A percentile compares a stretch with the other conserved stretches of the same genome.
These are phyloP conservation scores for Apantesis nais DNA, from an alignment of 2,888 invertebrate species.

Conservation along the genomic window DNA sequence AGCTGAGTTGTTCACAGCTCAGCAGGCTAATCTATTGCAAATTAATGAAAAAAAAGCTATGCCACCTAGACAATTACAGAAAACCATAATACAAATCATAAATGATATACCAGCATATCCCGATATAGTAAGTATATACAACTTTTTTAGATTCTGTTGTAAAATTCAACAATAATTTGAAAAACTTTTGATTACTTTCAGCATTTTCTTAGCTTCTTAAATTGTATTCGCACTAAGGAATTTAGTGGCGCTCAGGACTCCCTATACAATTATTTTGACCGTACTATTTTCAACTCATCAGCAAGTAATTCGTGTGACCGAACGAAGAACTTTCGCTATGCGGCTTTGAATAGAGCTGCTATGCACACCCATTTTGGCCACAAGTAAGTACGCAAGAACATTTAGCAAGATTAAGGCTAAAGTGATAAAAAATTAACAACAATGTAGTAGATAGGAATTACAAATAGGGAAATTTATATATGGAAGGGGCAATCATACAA, in stretches of 20 bases:
- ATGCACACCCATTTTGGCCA: constrained; percentile 94
- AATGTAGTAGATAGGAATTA: too few relatives aligned
- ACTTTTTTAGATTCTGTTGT: neutral
- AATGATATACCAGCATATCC: constrained; percentile 92
- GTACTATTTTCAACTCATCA: constrained; percentile 77
- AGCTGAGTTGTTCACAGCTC: constrained; percentile 95
- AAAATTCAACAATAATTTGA: neutral
- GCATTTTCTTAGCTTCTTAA: constrained; percentile 96
- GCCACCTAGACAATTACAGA: constrained; percentile 91
- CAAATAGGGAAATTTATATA: too few relatives aligned
- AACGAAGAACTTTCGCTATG: constrained; percentile 92
- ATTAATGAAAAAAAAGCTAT: constrained; percentile 93
- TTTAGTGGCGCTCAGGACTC: constrained; percentile 93
- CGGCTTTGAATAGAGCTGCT: constrained; percentile 95
- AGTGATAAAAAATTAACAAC: too few relatives aligned
- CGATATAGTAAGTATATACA: constrained; percentile 89
- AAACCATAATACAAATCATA: constrained; percentile 89
- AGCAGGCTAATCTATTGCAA: constrained; percentile 93
- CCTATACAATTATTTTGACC: constrained; percentile 93
- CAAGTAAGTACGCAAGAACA: constrained; percentile 80
- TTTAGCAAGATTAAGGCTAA: too few relatives aligned
- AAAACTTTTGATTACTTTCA: constrained; percentile 69
- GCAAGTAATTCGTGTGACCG: constrained; percentile 74
- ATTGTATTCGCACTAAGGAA: constrained; percentile 94
- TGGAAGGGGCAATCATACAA: too few relatives aligned